Conservation (phyloP, 2,888 invertebrate genomes). For the Andrena trimmerana region DNA sequence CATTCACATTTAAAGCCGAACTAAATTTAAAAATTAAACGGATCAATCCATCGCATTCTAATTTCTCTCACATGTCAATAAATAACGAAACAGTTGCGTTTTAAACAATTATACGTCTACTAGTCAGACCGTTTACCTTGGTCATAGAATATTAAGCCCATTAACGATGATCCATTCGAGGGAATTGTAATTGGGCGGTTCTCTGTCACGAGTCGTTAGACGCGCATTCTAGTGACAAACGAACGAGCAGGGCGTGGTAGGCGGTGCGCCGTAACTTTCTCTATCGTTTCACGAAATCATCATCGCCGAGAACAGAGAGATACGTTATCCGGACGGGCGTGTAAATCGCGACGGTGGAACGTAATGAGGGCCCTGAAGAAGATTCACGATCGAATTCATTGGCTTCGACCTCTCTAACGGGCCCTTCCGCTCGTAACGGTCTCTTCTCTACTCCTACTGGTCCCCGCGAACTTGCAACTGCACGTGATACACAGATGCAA, state of each 20-base stretch:
- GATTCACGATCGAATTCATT: conserved; percentile 74
- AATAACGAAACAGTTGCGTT: too few relatives aligned
- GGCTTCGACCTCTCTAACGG: conserved; percentile 66
- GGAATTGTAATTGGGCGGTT: conserved; percentile 30
- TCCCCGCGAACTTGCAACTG: conserved; percentile 6
- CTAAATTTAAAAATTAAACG: too few relatives aligned
- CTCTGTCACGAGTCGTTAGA: conserved; percentile 35
- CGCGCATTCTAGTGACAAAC: conserved; percentile 19
- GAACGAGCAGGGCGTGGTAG: conserved; percentile 36
- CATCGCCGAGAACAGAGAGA: conserved; percentile 12
- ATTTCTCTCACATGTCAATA: too few relatives aligned
- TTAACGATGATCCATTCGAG: conserved; percentile 26
- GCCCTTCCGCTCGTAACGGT: conserved; percentile 54
- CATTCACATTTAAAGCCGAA: too few relatives aligned
- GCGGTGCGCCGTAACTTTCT: conserved; percentile 35
- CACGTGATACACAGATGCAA: not conserved
- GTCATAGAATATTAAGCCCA: not conserved
- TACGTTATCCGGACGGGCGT: not conserved
- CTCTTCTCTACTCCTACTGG: conserved; percentile 44
- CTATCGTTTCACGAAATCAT: conserved; percentile 39
- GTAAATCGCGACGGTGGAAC: conserved; percentile 40
- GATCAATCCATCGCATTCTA: too few relatives aligned
- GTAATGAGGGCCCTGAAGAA: conserved; percentile 71
- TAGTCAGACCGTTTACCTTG: not conserved
- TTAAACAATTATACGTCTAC: too few relatives aligned